Evolutionary conservation across 2,888 invertebrate genomes (phyloP).

Genomic region (Diploptera punctata): DNA sequence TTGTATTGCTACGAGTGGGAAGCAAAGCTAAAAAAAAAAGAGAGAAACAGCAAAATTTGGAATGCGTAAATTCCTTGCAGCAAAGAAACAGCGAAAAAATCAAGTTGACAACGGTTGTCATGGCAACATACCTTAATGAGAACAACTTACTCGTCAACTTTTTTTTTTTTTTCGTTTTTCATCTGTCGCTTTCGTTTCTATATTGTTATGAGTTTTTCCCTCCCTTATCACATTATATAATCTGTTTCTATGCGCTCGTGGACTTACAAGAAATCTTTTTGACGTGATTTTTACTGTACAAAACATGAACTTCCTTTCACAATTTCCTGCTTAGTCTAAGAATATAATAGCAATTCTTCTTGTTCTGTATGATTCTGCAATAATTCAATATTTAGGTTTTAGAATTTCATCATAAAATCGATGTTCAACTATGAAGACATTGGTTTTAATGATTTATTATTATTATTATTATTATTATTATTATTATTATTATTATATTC

Average conservation of each 20-base stretch:
- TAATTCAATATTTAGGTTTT: too few species aligned
- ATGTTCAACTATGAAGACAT: too few species aligned
- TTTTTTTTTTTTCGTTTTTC: constrained; percentile 6
- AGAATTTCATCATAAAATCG: too few species aligned
- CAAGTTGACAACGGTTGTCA: constrained; percentile 25
- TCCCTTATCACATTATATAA: constrained; percentile 21
- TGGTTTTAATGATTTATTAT: too few species aligned
- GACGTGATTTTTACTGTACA: constrained; percentile 3
- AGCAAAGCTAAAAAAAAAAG: neutral
- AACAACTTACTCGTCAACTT: constrained; percentile 26
- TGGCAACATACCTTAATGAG: constrained; percentile 29
- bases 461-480: too few species aligned
- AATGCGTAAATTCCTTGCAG: constrained; percentile 10
- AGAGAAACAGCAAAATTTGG: neutral
- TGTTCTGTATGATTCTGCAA: too few species aligned
- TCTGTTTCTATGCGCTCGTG: neutral
- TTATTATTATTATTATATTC: too few species aligned
- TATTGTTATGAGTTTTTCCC: constrained; percentile 29
- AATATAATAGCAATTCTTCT: neutral
- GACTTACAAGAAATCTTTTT: neutral
- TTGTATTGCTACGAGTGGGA: neutral
- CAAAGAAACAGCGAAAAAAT: constrained; percentile 7
- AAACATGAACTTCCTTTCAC: neutral
- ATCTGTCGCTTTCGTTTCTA: constrained; percentile 18
- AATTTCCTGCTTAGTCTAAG: neutral